phyloP scores from a whole-genome alignment of 2,797 vertebrate species.

The Lutjanus campechanus region DNA sequence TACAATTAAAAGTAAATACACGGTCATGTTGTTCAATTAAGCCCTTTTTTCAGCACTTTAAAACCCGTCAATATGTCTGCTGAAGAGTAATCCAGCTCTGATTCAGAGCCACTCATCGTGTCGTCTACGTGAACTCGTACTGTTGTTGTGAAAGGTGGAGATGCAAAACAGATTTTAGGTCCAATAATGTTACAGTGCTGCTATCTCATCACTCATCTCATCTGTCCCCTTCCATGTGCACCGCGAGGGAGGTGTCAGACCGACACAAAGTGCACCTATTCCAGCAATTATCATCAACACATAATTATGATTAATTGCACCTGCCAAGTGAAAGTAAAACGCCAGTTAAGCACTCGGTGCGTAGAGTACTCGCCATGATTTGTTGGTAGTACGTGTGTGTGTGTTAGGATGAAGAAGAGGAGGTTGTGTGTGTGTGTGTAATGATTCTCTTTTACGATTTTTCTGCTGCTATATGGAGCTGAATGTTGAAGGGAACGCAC shows the following conservation, averaged over 20 bases:
- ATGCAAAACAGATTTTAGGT: constrained; percentile 14
- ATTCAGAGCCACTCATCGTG: constrained; percentile 13
- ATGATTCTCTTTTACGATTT: constrained; percentile 37
- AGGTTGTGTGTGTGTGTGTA: background rate
- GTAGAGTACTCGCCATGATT: background rate
- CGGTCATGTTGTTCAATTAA: background rate
- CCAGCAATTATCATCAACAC: constrained; percentile 49
- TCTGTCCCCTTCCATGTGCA: constrained; percentile 9
- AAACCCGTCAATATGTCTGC: background rate
- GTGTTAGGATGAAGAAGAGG: background rate
- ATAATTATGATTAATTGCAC: constrained; percentile 59
- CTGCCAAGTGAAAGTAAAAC: constrained; percentile 29
- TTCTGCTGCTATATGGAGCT: constrained; percentile 21
- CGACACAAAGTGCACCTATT: constrained; percentile 40
- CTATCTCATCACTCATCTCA: constrained; percentile 13
- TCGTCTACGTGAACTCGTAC: background rate
- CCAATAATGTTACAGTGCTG: background rate
- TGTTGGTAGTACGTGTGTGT: background rate
- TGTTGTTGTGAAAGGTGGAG: background rate
- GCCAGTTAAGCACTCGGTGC: background rate
- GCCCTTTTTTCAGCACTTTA: background rate
- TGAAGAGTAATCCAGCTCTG: background rate
- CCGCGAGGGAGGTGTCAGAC: constrained; percentile 25
- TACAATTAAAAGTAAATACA: background rate
- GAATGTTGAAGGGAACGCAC: constrained; percentile 17